phyloP scores from a whole-genome alignment of 2,113 vertebrate genomes.

The Uria aalge region DNA sequence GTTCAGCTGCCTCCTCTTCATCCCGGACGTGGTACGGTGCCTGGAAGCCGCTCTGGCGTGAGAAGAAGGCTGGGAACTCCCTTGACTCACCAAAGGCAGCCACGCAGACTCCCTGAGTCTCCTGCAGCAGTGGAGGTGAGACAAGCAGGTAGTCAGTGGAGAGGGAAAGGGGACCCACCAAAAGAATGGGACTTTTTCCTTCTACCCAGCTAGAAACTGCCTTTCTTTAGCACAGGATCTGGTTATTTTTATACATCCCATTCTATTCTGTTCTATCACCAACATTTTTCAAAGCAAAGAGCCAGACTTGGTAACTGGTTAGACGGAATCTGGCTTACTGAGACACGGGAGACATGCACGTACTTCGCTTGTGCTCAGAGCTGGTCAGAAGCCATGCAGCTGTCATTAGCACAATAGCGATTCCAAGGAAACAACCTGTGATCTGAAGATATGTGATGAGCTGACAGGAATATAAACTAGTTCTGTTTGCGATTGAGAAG shows the following conservation, averaged over 20 bases:
- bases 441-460: neutral
- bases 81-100: constrained; percentile 82
- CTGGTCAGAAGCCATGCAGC: neutral
- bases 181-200: neutral
- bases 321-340: neutral
- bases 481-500: neutral
- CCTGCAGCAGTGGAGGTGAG: constrained; percentile 64
- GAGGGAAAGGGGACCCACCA: neutral
- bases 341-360: neutral
- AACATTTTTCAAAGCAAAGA: neutral
- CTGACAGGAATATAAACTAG: neutral
- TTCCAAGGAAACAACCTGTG: neutral
- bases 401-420: neutral
- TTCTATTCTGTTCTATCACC: neutral
- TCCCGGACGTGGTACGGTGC: constrained; percentile 78
- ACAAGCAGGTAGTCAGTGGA: neutral
- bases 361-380: neutral
- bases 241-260: neutral
- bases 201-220: neutral
- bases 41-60: constrained; percentile 79
- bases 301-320: neutral
- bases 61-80: constrained; percentile 89
- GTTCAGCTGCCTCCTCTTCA: constrained; percentile 82
- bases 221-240: neutral
- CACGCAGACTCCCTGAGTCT: constrained; percentile 90